phyloP scores from a whole-genome alignment of 2,113 vertebrate species.

The Amphiprion percula region DNA sequence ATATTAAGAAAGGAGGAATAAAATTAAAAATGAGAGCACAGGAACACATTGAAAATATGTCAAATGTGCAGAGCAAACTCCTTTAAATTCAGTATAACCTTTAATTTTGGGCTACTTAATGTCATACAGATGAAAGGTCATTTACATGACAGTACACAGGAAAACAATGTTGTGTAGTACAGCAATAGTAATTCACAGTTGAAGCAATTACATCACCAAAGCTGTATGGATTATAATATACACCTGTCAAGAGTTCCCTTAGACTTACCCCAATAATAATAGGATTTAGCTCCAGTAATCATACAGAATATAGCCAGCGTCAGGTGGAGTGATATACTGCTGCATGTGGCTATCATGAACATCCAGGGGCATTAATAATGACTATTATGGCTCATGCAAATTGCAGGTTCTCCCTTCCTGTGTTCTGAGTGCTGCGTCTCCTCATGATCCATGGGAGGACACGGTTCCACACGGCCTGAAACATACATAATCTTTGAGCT shows the following conservation, averaged over 20 bases:
- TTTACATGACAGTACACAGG: background rate
- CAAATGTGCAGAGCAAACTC: slow-evolving; percentile 9
- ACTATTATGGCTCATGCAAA: slow-evolving; percentile 30
- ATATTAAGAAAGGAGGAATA: slow-evolving; percentile 15
- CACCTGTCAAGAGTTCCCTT: slow-evolving; percentile 7
- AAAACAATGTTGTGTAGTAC: background rate
- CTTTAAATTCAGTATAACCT: background rate
- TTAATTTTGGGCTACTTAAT: slow-evolving; percentile 2
- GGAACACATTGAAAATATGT: slow-evolving; percentile 33
- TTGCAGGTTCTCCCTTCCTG: slow-evolving; percentile 36
- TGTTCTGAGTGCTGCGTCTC: slow-evolving; percentile 37
- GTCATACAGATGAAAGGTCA: background rate
- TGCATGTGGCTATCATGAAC: slow-evolving; percentile 16
- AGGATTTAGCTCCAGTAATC: background rate
- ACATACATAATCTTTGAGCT: slow-evolving; percentile 74
- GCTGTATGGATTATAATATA: slow-evolving; percentile 14
- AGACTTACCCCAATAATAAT: slow-evolving; percentile 17
- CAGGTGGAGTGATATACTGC: slow-evolving; percentile 15
- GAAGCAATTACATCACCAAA: slow-evolving; percentile 12
- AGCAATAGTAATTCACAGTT: slow-evolving; percentile 16
- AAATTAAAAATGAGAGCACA: background rate
- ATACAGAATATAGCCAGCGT: slow-evolving; percentile 9
- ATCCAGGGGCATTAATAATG: slow-evolving; percentile 62
- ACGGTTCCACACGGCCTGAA: slow-evolving; percentile 44
- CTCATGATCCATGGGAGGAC: slow-evolving; percentile 53